Evolutionary conservation across 2,888 invertebrate species (phyloP).

Genomic region (Calephelis perditalis): DNA sequence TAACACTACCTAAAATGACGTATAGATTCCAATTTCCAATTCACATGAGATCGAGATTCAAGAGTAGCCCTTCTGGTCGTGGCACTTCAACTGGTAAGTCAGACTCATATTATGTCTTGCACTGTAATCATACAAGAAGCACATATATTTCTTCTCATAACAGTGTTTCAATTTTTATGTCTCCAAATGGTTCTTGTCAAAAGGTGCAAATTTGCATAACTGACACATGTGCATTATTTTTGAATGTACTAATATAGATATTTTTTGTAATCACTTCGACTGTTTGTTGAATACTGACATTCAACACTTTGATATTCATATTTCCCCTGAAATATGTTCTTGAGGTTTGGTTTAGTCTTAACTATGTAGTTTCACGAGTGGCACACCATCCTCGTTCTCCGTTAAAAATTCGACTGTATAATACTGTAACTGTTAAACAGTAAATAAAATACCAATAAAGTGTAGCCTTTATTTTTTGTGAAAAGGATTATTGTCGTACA

Average conservation of each 20-base stretch:
- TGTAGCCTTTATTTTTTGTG: too few species aligned
- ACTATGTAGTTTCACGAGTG: slow-evolving; percentile 46
- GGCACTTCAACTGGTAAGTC: slow-evolving; percentile 51
- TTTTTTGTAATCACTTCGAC: slow-evolving; percentile 27
- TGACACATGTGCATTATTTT: slow-evolving; percentile 44
- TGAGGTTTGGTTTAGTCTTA: slow-evolving; percentile 29
- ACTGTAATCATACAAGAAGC: slow-evolving; percentile 50
- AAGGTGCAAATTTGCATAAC: slow-evolving; percentile 46
- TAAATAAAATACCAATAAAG: too few species aligned
- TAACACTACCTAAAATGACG: too few species aligned
- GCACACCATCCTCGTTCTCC: too few species aligned
- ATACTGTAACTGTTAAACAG: too few species aligned
- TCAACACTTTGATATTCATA: slow-evolving; percentile 46
- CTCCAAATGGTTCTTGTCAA: slow-evolving; percentile 41
- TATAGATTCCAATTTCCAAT: too few species aligned
- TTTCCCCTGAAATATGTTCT: slow-evolving; percentile 34
- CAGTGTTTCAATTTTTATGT: slow-evolving; percentile 49
- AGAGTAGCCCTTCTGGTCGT: slow-evolving; percentile 24
- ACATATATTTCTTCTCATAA: slow-evolving; percentile 45
- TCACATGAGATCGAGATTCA: too few species aligned
- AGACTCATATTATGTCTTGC: slow-evolving; percentile 56
- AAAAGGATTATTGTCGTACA: too few species aligned
- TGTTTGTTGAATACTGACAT: slow-evolving; percentile 36
- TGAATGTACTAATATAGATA: slow-evolving; percentile 34
- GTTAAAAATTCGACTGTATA: slow-evolving; percentile 30